Evolutionary conservation across 2,888 invertebrate species (phyloP).

Genomic region (Apoderus coryli): DNA sequence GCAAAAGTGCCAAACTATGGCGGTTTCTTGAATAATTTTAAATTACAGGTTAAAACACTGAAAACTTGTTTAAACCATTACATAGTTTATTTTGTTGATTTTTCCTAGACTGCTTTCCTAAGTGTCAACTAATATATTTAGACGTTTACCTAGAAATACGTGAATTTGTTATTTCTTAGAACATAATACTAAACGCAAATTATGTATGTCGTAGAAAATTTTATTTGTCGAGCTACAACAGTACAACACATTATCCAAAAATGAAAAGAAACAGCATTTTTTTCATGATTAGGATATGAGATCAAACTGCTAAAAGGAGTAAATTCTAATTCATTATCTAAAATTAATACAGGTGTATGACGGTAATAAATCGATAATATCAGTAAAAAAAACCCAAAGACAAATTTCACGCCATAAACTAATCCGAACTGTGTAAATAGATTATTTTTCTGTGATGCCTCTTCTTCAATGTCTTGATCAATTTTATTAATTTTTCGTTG

Average conservation of each 20-base stretch:
- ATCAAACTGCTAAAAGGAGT: conserved; percentile 35
- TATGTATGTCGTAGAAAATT: too few relatives aligned
- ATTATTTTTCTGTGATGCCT: conserved; percentile 19
- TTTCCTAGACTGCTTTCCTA: too few relatives aligned
- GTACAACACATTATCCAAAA: conserved; percentile 38
- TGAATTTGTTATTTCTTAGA: too few relatives aligned
- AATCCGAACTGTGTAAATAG: conserved; percentile 20
- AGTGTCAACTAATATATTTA: too few relatives aligned
- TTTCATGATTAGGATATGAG: conserved; percentile 36
- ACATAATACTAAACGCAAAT: too few relatives aligned
- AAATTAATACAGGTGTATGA: conserved; percentile 32
- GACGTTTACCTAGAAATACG: too few relatives aligned
- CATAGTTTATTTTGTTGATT: too few relatives aligned
- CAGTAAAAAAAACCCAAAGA: conserved; percentile 29
- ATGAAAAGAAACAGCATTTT: conserved; percentile 37
- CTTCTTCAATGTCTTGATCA: conserved; percentile 35
- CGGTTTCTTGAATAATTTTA: too few relatives aligned
- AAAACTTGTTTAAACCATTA: too few relatives aligned
- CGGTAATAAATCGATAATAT: conserved; percentile 33
- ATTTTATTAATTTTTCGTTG: conserved; percentile 42
- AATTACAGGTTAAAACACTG: too few relatives aligned
- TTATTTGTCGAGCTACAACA: conserved; percentile 28
- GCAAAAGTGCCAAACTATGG: too few relatives aligned
- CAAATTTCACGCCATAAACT: conserved; percentile 30
- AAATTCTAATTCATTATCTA: conserved; percentile 32